A percentile compares a stretch with the other conserved stretches of the same genome.
These are phyloP conservation scores for Agrotis exclamationis DNA, from an alignment of 2,888 invertebrate genomes.

Conservation along the genomic window DNA sequence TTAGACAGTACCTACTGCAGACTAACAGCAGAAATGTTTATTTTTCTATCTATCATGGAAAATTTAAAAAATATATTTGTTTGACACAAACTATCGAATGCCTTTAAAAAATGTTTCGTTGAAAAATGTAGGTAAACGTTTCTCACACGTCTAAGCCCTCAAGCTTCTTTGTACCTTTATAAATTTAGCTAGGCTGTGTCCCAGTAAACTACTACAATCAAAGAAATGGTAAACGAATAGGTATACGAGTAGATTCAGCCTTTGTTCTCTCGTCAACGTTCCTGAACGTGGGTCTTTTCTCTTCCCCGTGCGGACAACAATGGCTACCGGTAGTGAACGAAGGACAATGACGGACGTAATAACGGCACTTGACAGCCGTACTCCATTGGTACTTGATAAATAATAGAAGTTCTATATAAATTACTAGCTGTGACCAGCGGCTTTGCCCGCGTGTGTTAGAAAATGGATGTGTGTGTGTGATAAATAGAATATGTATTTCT, in stretches of 20 bases:
- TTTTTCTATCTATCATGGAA: too few relatives aligned
- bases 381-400: constrained; percentile 8
- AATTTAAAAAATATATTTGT: too few relatives aligned
- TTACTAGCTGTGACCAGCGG: too few relatives aligned
- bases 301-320: constrained; percentile 28
- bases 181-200: background rate
- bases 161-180: background rate
- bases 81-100: too few relatives aligned
- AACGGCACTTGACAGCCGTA: constrained; percentile 25
- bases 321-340: constrained; percentile 32
- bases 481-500: too few relatives aligned
- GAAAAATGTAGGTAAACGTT: background rate
- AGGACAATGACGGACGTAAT: constrained; percentile 38
- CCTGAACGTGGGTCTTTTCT: constrained; percentile 31
- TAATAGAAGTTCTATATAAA: background rate
- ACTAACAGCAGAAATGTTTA: too few relatives aligned
- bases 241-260: constrained; percentile 7
- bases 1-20: too few relatives aligned
- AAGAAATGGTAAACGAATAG: constrained; percentile 22
- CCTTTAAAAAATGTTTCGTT: too few relatives aligned
- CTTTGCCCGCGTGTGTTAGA: too few relatives aligned
- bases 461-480: too few relatives aligned
- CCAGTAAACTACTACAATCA: constrained; percentile 4
- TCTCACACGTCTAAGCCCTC: background rate
- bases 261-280: constrained; percentile 35